A percentile compares a stretch with the other conserved stretches of the same genome.
Conservation (phyloP, 1,140 invertebrate genomes). For the Protaetia brevitarsis region DNA sequence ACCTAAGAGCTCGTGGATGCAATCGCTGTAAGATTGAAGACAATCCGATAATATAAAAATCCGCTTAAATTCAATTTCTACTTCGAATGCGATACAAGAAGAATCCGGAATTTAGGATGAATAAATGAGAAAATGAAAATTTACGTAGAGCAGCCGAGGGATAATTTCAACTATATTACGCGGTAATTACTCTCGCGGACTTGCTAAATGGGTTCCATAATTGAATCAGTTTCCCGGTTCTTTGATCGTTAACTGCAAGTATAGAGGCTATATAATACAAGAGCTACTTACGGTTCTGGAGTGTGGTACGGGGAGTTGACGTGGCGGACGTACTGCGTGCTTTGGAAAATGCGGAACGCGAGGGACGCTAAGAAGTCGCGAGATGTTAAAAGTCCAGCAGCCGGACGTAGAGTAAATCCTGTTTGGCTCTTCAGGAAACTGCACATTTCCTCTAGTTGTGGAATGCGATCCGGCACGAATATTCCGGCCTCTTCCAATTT, state of each 20-base stretch:
- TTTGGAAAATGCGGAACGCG: constrained; percentile 96
- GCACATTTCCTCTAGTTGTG: constrained; percentile 94
- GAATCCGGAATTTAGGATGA: neutral
- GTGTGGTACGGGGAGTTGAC: constrained; percentile 94
- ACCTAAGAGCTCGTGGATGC: constrained; percentile 97
- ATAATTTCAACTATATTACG: constrained; percentile 19
- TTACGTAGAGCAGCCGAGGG: neutral
- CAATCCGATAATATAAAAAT: constrained; percentile 25
- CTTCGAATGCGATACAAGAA: neutral
- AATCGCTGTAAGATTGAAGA: constrained; percentile 68
- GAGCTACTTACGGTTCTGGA: constrained; percentile 89
- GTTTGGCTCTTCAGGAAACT: constrained; percentile 85
- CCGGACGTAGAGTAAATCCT: constrained; percentile 88
- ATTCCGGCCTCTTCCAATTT: constrained; percentile 85
- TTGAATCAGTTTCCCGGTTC: constrained; percentile 29
- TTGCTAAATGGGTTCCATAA: constrained; percentile 33
- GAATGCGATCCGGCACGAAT: constrained; percentile 82
- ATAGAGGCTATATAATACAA: neutral
- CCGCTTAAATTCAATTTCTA: constrained; percentile 24
- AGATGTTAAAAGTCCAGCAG: constrained; percentile 89
- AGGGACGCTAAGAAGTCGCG: constrained; percentile 94
- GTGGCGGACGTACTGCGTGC: constrained; percentile 97
- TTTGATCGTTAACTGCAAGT: constrained; percentile 30
- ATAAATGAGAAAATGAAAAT: constrained; percentile 19
- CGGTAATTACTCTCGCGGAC: constrained; percentile 10